phyloP scores from a whole-genome alignment of 2,113 vertebrate genomes.

The Eira barbara region DNA sequence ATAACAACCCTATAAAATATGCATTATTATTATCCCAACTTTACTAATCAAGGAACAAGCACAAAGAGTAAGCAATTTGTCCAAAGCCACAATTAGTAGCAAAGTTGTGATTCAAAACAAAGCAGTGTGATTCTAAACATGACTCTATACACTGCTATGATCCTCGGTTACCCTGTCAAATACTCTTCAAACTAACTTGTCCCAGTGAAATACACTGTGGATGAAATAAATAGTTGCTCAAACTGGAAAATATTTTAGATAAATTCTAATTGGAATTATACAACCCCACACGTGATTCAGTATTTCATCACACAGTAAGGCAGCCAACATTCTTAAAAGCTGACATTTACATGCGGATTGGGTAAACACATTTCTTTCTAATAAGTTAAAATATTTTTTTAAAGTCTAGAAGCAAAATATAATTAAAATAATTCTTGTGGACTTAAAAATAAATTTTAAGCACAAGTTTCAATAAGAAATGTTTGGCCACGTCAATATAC shows the following conservation, averaged over 20 bases:
- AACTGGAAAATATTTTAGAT: background rate
- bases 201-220: background rate
- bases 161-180: background rate
- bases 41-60: background rate
- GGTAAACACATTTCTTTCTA: background rate
- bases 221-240: background rate
- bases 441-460: background rate
- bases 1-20: background rate
- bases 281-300: background rate
- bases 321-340: background rate
- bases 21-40: background rate
- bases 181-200: background rate
- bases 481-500: background rate
- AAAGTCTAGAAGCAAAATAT: background rate
- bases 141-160: background rate
- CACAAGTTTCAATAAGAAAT: background rate
- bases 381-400: background rate
- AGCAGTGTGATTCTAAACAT: background rate
- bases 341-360: slow-evolving; percentile 8
- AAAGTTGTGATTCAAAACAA: background rate
- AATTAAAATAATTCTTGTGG: background rate
- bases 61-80: background rate
- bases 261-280: background rate
- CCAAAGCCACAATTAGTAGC: background rate
- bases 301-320: background rate